Evolutionary conservation across 2,888 invertebrate genomes (phyloP), one percentile per base, ranked within the genome.

Genomic region (Sclerodermus sp.): DNA sequence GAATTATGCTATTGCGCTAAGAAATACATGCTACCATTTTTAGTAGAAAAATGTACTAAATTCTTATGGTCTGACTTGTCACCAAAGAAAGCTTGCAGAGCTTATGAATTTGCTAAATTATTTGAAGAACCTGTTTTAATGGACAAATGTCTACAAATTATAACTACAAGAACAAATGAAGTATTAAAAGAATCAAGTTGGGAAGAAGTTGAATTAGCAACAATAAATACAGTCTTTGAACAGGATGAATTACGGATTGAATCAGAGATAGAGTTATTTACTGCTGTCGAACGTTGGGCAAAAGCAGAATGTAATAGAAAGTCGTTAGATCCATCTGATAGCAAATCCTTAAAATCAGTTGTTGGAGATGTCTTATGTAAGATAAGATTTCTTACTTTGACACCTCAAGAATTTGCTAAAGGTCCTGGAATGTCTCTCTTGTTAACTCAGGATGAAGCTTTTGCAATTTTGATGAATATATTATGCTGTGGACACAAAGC

Each of bases 1-100:
- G 92, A 93, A 67, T 75, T 93, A 31, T 93, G 92, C 71, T 93
- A 93, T 74, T 91, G 89, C 47, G 92, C 91, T 9, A 93, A 93
- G 69, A 93, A 93, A 69, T 93, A 93, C 66, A 90, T 93, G 88
- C 75, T 93, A 47, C 92, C 92, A 0, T 87, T 88, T 74, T 81
- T 93, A 8, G 90, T 92, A 0, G 88, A 91, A 58, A 87, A 90
- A 63, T 93, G 93, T 71, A 92, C 91, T 0, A 85, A 87, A 55
- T 92, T 87, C 68, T 79, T 93, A n/a, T 92, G 91, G 91, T 87
- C 88, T 0, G 89, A 90, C 73, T 76, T 90, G 32, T 85, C 87
- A 51, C 88, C 91, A 0, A 87, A 87, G 67, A 92, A 91, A 77
- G 92, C 90, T 0, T 92, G 91, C 59, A 79, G 91, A 42, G 91